Percentiles rank a stretch among this genome's conserved stretches.
Conservation (phyloP, 2,113 vertebrate species). For the Jaculus jaculus region DNA sequence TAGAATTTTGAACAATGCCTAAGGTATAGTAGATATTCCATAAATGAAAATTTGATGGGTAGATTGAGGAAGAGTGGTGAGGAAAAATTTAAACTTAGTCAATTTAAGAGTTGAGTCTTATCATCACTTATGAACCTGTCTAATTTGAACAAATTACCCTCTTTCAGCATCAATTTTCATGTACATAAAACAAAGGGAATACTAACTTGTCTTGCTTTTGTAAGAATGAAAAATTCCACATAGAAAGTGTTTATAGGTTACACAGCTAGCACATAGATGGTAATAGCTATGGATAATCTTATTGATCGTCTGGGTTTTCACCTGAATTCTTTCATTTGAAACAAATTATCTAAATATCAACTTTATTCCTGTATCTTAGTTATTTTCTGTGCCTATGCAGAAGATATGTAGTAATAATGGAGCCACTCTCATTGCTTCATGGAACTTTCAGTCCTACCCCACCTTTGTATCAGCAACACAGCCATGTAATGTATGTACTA, state of each 20-base stretch:
- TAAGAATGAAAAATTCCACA: not conserved
- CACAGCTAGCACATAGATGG: not conserved
- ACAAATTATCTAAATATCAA: not conserved
- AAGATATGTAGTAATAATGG: not conserved
- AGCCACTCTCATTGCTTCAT: not conserved
- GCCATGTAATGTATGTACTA: not conserved
- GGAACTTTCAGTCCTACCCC: not conserved
- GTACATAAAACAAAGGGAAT: not conserved
- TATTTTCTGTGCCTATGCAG: not conserved
- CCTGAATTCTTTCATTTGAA: not conserved
- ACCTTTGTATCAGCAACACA: not conserved
- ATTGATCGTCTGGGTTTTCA: not conserved
- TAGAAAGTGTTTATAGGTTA: not conserved
- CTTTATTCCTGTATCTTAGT: not conserved
- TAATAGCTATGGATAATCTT: not conserved
- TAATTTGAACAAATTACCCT: not conserved
- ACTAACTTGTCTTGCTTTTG: not conserved
- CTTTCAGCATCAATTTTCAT: not conserved
- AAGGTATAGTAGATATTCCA: not conserved
- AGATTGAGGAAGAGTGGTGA: not conserved
- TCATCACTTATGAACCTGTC: not conserved
- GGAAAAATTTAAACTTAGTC: not conserved
- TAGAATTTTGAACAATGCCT: not conserved
- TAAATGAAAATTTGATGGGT: not conserved
- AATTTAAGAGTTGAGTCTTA: slow-evolving; percentile 30